Evolutionary conservation across 2,113 vertebrate species (phyloP).

Genomic region (Corythaixoides concolor): DNA sequence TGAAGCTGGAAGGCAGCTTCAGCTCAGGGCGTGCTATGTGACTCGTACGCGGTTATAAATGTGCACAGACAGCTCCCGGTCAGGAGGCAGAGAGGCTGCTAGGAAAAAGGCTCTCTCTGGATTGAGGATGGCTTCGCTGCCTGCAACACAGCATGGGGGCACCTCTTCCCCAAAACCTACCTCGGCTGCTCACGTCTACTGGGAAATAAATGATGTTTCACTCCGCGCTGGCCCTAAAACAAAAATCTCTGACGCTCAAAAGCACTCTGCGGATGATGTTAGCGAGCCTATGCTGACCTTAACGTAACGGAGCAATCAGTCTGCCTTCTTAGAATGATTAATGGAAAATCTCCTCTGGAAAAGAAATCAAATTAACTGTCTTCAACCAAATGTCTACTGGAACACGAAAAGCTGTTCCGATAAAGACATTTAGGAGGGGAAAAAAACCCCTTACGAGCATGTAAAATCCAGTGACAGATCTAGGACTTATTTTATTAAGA

Average conservation of each 20-base stretch:
- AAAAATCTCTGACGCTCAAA: constrained; percentile 21
- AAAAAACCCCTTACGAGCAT: constrained; percentile 39
- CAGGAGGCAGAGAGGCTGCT: neutral
- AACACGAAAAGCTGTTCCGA: constrained; percentile 77
- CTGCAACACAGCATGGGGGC: neutral
- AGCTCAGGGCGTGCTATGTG: fast-evolving
- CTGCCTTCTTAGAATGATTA: constrained; percentile 78
- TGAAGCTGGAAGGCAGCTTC: neutral
- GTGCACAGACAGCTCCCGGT: neutral
- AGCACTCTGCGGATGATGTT: constrained; percentile 56
- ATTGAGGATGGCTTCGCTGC: neutral
- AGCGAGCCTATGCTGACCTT: constrained; percentile 71
- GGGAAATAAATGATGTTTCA: neutral
- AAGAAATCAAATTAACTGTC: constrained; percentile 83
- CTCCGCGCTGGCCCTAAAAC: neutral
- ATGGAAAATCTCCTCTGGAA: constrained; percentile 79
- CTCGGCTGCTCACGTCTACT: neutral
- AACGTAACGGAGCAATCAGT: constrained; percentile 75
- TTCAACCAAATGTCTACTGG: constrained; percentile 81
- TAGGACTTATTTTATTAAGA: constrained; percentile 72
- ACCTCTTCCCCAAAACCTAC: constrained; percentile 10
- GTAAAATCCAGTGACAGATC: constrained; percentile 74
- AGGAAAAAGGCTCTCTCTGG: neutral
- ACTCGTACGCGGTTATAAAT: fast-evolving
- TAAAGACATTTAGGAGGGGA: constrained; percentile 71